These are phyloP conservation scores for Apodemus speciosus DNA, from an alignment of 2,113 vertebrate species.

Conservation along the genomic window DNA sequence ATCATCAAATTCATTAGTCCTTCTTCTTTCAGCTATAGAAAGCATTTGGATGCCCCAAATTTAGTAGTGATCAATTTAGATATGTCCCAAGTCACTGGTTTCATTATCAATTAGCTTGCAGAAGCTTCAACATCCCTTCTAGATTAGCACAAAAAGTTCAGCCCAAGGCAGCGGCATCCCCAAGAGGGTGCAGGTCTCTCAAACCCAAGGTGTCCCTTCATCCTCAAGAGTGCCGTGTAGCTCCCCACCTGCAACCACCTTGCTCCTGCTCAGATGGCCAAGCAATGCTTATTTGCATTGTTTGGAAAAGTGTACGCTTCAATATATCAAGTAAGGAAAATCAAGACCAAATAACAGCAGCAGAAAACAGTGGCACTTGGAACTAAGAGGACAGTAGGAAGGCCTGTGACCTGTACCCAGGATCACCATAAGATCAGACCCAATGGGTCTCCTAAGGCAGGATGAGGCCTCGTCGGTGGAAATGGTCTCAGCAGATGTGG, in stretches of 20 bases:
- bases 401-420: not conserved
- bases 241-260: not conserved
- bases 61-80: not conserved
- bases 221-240: no score
- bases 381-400: not conserved
- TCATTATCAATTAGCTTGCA: not conserved
- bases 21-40: not conserved
- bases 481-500: not conserved
- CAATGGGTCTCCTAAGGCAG: not conserved
- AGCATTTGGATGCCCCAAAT: not conserved
- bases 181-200: not conserved
- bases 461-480: not conserved
- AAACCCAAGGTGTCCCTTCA: not conserved
- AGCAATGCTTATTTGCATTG: not conserved
- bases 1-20: not conserved
- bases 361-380: no score
- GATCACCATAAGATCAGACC: not conserved
- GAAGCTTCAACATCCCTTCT: not conserved
- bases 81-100: not conserved
- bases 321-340: not conserved
- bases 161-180: not conserved
- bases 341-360: not conserved
- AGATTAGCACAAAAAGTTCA: not conserved
- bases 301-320: not conserved
- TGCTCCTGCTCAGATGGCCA: not conserved